phyloP scores from a whole-genome alignment of 2,797 vertebrate genomes.

The Pygocentrus nattereri region DNA sequence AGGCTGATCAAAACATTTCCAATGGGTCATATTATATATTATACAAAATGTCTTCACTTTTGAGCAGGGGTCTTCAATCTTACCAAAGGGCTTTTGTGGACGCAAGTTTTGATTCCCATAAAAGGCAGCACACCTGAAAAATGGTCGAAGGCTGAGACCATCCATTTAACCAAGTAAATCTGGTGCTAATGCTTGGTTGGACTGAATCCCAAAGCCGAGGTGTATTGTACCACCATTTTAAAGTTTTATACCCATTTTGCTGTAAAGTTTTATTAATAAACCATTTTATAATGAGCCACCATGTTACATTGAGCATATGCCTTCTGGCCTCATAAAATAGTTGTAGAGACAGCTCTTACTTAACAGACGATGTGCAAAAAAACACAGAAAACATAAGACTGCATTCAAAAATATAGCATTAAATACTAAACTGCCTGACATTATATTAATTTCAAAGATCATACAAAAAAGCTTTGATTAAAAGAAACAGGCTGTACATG shows the following conservation, averaged over 20 bases:
- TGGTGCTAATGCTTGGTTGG: too few species aligned
- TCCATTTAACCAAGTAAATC: too few species aligned
- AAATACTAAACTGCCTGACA: constrained; percentile 15
- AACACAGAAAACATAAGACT: background rate
- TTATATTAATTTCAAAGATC: constrained; percentile 24
- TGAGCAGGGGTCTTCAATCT: too few species aligned
- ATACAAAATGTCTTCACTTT: too few species aligned
- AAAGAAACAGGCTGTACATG: constrained; percentile 7
- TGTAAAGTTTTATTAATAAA: background rate
- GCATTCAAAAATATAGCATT: background rate
- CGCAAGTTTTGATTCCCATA: too few species aligned
- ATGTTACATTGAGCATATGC: background rate
- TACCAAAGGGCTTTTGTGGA: too few species aligned
- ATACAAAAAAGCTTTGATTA: background rate
- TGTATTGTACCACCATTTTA: background rate
- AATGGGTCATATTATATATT: too few species aligned
- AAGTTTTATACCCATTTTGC: background rate
- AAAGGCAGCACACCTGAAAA: too few species aligned
- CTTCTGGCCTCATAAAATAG: background rate
- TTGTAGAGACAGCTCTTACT: constrained; percentile 11
- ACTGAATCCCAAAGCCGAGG: background rate
- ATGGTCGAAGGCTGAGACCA: too few species aligned
- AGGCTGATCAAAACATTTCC: too few species aligned
- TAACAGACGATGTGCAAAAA: background rate
- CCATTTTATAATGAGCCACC: background rate